Evolutionary conservation across 2,797 vertebrate species (phyloP).

Genomic region (Perodicticus potto): DNA sequence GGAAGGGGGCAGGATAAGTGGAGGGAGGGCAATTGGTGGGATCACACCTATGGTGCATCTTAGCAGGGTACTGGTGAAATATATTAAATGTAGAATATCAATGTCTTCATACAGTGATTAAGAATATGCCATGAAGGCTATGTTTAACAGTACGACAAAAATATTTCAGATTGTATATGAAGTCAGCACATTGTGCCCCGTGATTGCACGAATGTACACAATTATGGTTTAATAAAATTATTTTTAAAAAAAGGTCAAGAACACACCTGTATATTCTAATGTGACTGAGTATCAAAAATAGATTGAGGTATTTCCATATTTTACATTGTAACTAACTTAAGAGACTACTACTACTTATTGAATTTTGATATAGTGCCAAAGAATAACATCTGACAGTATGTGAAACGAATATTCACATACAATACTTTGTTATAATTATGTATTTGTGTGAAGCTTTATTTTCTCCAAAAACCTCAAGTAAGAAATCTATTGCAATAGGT

Average conservation of each 20-base stretch:
- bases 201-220: no score
- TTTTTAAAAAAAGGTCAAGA: slow-evolving; percentile 4
- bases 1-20: no score
- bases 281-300: not conserved
- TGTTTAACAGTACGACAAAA: no score
- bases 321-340: not conserved
- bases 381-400: not conserved
- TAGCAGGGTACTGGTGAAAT: no score
- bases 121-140: no score
- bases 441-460: not conserved
- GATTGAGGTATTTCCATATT: not conserved
- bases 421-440: not conserved
- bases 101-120: no score
- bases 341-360: not conserved
- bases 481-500: not conserved
- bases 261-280: not conserved
- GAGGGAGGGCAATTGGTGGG: no score
- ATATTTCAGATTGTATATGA: no score
- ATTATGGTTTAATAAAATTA: not conserved
- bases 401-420: not conserved
- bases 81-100: no score
- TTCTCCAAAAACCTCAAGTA: not conserved
- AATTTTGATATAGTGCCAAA: not conserved
- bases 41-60: no score
- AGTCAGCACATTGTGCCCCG: no score